Base-by-base conservation (phyloP, 2,113 vertebrate genomes). In the Bufo gargarizans region DNA sequence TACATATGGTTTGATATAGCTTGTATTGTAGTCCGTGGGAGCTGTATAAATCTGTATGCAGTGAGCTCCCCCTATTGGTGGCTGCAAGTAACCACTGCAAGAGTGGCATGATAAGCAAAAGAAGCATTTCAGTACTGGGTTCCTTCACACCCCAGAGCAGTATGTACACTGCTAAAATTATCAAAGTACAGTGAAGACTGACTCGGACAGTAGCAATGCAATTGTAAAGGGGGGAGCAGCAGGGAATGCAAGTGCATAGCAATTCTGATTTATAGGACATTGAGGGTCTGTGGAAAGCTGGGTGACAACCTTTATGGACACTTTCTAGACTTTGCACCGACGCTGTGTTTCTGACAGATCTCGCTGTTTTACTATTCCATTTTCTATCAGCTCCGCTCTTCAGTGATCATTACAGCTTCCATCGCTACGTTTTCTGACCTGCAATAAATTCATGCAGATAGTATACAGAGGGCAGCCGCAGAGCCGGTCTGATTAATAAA, bases 371-470 rank as follows among this genome's bases (percentile, higher is more conserved):
- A 4, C 19, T 45, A 2, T 47, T 19, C 8, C 16, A 45, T 74
- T 47, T 20, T 74, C 1, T 6, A 47, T 74, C 6, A 13, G 20
- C 1, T 14, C 12, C 16, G 33, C 71, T 74, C 43, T 49, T 47
- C 1, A 47, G 33, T 16, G 14, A 74, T 74, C 71, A 74, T 49
- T 61, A n/a, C 56, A 3, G 71, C 43, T 43, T 45, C n/a, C 84
- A 12, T 33, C 22, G 43, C 11, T 53, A 71, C 50, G 20, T 77
- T 19, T 47, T n/a, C 17, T 77, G 72, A 77, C 84, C 58, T 50
- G 45, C 45, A 77, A 47, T 86, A 86, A 77, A 77, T 77, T 63
- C 72, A 86, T 77, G 84, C 84, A 86, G 63, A 77, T 86, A 45
- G 8, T 63, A 77, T 56, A 49, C 14, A 77, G 84, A 65, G 84